Percentiles rank a stretch among this genome's conserved stretches.
These are phyloP conservation scores for Cerceris rybyensis DNA, from an alignment of 2,888 invertebrate genomes.

Conservation along the genomic window DNA sequence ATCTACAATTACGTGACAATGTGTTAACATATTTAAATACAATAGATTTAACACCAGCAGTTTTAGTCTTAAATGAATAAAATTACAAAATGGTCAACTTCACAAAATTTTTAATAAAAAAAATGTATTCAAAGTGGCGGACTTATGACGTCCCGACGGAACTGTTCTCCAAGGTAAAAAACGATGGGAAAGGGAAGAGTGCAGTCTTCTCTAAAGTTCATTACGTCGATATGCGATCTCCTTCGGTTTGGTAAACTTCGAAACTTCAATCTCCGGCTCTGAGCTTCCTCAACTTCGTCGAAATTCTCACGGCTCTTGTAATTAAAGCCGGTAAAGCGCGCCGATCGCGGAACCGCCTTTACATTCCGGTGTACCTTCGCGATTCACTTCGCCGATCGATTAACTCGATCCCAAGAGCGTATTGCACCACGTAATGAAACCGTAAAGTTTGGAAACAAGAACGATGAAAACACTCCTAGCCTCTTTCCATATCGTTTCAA, in stretches of 20 bases:
- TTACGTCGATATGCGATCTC: conserved; percentile 58
- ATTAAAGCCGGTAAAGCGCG: conserved; percentile 58
- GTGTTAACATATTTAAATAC: too few species aligned
- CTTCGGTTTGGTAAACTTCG: conserved; percentile 51
- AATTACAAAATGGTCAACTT: too few species aligned
- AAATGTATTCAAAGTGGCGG: too few species aligned
- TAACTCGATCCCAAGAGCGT: conserved; percentile 45
- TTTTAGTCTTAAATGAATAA: too few species aligned
- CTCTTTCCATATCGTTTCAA: too few species aligned
- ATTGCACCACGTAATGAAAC: conserved; percentile 31
- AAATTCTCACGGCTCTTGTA: conserved; percentile 65
- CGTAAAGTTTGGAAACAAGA: neutral
- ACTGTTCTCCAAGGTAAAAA: too few species aligned
- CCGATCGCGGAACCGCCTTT: conserved; percentile 50
- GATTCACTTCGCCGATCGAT: conserved; percentile 58
- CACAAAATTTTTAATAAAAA: too few species aligned
- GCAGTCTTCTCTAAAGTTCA: conserved; percentile 35
- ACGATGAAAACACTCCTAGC: too few species aligned
- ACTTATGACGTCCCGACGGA: too few species aligned
- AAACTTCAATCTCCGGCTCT: conserved; percentile 55
- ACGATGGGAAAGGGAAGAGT: neutral
- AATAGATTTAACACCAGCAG: too few species aligned
- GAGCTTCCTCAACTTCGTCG: conserved; percentile 41
- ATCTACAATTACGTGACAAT: too few species aligned
- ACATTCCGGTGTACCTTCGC: conserved; percentile 47